Evolutionary conservation across 2,888 invertebrate genomes (phyloP), one percentile per base, ranked within the genome.

Genomic region (Drosophila mimetica): DNA sequence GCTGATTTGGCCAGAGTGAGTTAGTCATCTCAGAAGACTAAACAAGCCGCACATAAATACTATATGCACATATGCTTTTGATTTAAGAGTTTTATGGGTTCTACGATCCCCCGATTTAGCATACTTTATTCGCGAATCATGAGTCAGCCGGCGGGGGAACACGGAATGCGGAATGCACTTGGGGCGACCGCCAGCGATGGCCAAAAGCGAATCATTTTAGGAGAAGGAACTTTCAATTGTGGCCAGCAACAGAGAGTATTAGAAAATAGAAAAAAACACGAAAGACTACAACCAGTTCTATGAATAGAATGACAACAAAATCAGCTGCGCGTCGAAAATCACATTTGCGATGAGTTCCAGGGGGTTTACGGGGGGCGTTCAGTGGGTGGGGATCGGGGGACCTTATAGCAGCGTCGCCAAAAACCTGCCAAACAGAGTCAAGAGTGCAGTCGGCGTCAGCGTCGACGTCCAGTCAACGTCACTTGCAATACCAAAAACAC

Each of bases 301-400:
- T 71, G 61, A 76, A 77, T 82, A 83, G 76, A 73, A 72, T 59
- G 72, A 79, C 86, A 87, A 87, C 86, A 82, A 77, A 85, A 86
- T 88, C 89, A 86, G 86, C 88, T 86, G 88, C 80, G 79, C 76
- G 63, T 54, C 84, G 71, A 61, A 77, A 57, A 77, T 86, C 84
- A 86, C 73, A 58, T 60, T 71, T 20, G 66, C 48, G 37, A 34
- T 34, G 32, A 32, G 42, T 42, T 52, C 3, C 16, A 7, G 22
- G 16, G 39, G 61, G 37, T 4, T 8, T 22, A 2, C 14, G 16
- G 18, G 20, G 9, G n/a, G 22, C n/a, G 34, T 61, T 39, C 50
- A 30, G 22, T 11, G 25, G 44, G 25, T 44, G 25, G 25, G n/a
- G 41, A 60, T 46, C 47, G 37, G 28, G 41, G 53, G 34, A 25